phyloP scores from a whole-genome alignment of 2,797 vertebrate genomes.

The Malurus leucopterus region DNA sequence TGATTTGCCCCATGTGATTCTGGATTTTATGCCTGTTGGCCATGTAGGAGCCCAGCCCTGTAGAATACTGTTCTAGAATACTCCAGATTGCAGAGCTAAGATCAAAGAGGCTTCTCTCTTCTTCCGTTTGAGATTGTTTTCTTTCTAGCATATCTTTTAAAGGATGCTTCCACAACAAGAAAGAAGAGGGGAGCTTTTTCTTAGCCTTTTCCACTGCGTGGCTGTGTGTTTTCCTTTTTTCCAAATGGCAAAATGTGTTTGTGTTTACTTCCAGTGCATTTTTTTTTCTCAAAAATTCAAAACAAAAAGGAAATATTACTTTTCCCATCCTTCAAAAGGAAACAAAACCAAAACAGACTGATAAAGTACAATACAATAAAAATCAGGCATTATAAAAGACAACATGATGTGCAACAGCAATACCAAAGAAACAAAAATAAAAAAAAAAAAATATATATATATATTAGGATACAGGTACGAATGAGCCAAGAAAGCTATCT shows the following conservation, averaged over 20 bases:
- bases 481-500: conserved; percentile 70
- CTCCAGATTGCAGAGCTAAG: neutral
- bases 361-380: conserved; percentile 76
- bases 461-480: conserved; percentile 56
- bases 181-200: conserved; percentile 56
- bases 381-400: conserved; percentile 72
- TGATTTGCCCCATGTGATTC: conserved; percentile 11
- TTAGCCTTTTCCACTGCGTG: conserved; percentile 33
- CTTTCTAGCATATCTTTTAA: conserved; percentile 17
- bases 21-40: neutral
- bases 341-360: conserved; percentile 43
- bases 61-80: conserved; percentile 5
- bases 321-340: conserved; percentile 70
- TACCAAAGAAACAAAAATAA: conserved; percentile 67
- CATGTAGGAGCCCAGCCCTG: neutral
- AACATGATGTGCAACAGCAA: conserved; percentile 76
- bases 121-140: conserved; percentile 13
- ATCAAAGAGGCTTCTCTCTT: conserved; percentile 38
- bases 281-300: conserved; percentile 66
- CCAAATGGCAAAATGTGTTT: conserved; percentile 71
- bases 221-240: conserved; percentile 63
- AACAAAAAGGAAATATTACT: conserved; percentile 69
- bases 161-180: conserved; percentile 2
- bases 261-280: conserved; percentile 80
- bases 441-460: conserved; percentile 13